A percentile compares a stretch with the other conserved stretches of the same genome.
These are phyloP conservation scores for Temnothorax unifasciatus DNA, from an alignment of 2,888 invertebrate genomes.

Conservation along the genomic window DNA sequence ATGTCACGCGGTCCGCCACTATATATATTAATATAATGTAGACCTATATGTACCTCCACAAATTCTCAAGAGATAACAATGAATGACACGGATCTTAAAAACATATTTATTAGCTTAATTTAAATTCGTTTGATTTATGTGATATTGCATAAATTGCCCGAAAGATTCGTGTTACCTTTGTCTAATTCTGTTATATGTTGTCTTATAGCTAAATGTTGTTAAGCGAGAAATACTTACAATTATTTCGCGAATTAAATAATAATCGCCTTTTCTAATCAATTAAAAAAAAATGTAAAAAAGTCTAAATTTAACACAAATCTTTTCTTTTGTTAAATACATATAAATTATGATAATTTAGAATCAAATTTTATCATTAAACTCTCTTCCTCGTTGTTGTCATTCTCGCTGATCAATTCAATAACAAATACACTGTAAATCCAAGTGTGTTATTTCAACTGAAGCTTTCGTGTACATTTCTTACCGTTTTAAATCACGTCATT, in stretches of 20 bases:
- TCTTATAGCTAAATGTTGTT: neutral
- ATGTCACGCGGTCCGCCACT: constrained; percentile 15
- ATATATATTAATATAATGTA: constrained; percentile 20
- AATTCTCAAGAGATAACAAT: constrained; percentile 5
- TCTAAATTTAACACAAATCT: neutral
- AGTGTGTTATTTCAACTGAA: no score
- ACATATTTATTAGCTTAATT: constrained; percentile 20
- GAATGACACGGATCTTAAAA: neutral
- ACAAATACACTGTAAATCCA: neutral
- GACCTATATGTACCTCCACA: neutral
- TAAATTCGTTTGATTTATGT: constrained; percentile 7
- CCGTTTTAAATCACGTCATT: no score
- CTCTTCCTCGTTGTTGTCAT: neutral
- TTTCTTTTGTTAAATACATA: neutral
- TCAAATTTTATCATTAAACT: neutral
- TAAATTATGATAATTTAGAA: neutral
- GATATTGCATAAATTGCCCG: neutral
- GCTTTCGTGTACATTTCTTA: no score
- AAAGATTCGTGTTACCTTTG: neutral
- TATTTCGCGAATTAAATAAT: neutral
- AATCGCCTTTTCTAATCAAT: neutral
- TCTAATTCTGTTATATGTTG: neutral
- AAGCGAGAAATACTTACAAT: neutral
- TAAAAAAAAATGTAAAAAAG: neutral
- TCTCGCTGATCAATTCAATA: neutral